These are phyloP conservation scores for Drosophila carrolli DNA, from an alignment of 1,140 invertebrate species.

Conservation along the genomic window DNA sequence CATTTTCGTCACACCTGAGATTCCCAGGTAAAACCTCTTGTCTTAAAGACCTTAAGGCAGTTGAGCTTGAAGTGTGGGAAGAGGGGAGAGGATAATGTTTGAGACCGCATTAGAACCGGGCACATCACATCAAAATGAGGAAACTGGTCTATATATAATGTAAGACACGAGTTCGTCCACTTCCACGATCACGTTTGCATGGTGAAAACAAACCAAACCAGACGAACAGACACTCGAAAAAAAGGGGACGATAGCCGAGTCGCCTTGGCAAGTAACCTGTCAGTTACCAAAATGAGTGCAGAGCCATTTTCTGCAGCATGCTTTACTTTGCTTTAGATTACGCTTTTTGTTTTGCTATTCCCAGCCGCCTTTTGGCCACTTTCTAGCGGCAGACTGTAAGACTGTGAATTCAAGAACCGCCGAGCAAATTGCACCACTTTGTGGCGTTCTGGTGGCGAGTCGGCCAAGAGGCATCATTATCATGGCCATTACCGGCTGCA, in stretches of 20 bases:
- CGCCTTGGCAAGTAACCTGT: conserved; percentile 33
- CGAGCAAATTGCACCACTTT: conserved; percentile 75
- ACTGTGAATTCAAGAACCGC: conserved; percentile 37
- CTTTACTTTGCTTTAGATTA: conserved; percentile 53
- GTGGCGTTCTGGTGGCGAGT: conserved; percentile 62
- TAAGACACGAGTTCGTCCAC: conserved; percentile 65
- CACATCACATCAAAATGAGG: conserved; percentile 63
- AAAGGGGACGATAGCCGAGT: conserved; percentile 56
- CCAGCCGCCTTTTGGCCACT: conserved; percentile 70
- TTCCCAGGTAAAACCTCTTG: conserved; percentile 21
- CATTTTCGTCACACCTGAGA: conserved; percentile 40
- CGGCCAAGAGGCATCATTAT: conserved; percentile 68
- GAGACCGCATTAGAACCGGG: conserved; percentile 51
- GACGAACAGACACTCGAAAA: conserved; percentile 34
- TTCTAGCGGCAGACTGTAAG: conserved; percentile 65
- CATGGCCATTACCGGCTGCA: conserved; percentile 74
- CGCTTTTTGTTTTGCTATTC: conserved; percentile 37
- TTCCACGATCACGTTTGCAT: conserved; percentile 57
- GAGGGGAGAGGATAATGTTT: conserved; percentile 1
- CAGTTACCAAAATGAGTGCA: conserved; percentile 80
- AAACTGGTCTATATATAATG: conserved; percentile 69
- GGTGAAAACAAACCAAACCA: conserved; percentile 70
- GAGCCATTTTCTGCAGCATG: conserved; percentile 75
- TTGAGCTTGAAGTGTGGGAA: conserved; percentile 27
- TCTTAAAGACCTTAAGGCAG: conserved; percentile 30